Conservation (phyloP, 1,140 invertebrate genomes). For the Nephotettix cincticeps region DNA sequence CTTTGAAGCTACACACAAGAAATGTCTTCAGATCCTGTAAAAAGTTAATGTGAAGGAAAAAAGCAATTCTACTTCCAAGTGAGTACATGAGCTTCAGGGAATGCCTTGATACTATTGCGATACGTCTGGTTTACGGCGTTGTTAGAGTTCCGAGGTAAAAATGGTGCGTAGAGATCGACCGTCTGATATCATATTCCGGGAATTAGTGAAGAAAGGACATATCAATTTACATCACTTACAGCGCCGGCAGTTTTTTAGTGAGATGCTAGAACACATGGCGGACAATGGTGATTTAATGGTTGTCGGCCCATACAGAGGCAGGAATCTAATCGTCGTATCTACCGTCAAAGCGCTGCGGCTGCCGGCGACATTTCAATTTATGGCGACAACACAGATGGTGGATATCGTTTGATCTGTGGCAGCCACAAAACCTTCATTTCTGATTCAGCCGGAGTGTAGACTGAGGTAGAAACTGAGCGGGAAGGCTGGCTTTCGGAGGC, state of each 20-base stretch:
- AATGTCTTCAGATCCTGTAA: no score
- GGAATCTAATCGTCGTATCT: background rate
- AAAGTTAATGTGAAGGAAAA: no score
- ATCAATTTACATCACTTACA: background rate
- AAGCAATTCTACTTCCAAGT: no score
- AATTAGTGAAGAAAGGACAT: constrained; percentile 1
- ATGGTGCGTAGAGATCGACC: background rate
- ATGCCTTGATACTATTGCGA: no score
- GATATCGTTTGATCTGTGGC: constrained; percentile 12
- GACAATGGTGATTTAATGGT: constrained; percentile 18
- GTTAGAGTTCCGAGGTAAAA: no score
- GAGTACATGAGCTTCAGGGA: no score
- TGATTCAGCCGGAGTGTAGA: background rate
- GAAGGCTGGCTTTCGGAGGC: no score
- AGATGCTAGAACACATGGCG: background rate
- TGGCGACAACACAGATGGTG: constrained; percentile 19
- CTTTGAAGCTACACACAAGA: no score
- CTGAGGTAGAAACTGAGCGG: no score
- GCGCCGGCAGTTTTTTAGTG: constrained; percentile 1
- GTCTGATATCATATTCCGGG: background rate
- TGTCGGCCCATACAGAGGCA: constrained; percentile 3
- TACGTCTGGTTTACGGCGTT: no score
- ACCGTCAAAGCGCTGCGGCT: constrained; percentile 13
- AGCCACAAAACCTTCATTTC: constrained; percentile 18
- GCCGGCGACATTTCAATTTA: constrained; percentile 26